phyloP scores from a whole-genome alignment of 2,113 vertebrate species.

The Heterotilapia buettikoferi region DNA sequence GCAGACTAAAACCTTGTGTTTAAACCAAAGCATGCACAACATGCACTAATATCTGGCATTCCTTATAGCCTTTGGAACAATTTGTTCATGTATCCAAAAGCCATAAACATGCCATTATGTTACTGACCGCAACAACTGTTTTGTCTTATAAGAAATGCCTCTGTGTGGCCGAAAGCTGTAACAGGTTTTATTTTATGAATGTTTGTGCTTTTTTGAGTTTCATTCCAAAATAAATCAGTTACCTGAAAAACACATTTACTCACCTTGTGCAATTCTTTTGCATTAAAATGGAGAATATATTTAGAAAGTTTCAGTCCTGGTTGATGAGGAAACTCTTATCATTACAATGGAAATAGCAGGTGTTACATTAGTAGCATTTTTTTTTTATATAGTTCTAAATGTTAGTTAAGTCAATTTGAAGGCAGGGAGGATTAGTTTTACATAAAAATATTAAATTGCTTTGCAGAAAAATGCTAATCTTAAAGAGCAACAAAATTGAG shows the following conservation, averaged over 20 bases:
- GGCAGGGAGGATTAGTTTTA: not conserved
- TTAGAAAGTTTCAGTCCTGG: not conserved
- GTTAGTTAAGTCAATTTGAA: not conserved
- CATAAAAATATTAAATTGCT: not conserved
- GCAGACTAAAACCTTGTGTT: constrained; percentile 18
- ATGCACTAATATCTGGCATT: not conserved
- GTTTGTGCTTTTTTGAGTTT: not conserved
- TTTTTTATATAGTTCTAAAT: not conserved
- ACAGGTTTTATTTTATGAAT: not conserved
- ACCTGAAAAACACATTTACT: not conserved
- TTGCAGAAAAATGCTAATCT: not conserved
- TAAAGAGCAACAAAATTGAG: not conserved
- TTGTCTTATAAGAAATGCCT: not conserved
- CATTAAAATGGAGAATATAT: not conserved
- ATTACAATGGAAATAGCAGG: not conserved
- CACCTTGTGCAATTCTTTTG: not conserved
- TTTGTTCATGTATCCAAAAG: not conserved
- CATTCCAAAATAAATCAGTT: constrained; percentile 5
- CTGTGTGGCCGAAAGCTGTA: not conserved
- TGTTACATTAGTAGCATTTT: not conserved
- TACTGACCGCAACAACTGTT: not conserved
- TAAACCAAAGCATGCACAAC: not conserved
- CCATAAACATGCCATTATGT: not conserved
- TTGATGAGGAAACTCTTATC: not conserved
- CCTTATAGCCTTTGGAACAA: not conserved